phyloP scores from a whole-genome alignment of 2,797 vertebrate genomes.

The Syngnathus acus region DNA sequence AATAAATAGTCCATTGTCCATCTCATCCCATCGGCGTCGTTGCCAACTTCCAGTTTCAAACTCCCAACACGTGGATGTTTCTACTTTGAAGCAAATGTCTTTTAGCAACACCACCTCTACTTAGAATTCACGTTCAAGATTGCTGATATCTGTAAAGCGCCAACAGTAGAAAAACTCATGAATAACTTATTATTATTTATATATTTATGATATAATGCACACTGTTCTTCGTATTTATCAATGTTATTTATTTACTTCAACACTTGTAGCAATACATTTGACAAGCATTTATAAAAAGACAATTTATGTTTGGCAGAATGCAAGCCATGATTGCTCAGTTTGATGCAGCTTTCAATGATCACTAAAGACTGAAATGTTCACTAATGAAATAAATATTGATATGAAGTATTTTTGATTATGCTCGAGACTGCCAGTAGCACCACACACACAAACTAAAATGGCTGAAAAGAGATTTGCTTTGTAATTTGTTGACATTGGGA shows the following conservation, averaged over 20 bases:
- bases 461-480: too few species aligned
- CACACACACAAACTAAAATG: background rate
- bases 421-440: background rate
- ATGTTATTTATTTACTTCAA: constrained; percentile 24
- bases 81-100: background rate
- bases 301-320: background rate
- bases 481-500: background rate
- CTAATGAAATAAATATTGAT: too few species aligned
- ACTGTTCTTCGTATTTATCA: constrained; percentile 21
- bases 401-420: background rate
- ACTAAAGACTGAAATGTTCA: background rate
- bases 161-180: constrained; percentile 1
- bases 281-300: constrained; percentile 8
- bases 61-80: background rate
- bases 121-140: background rate
- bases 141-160: background rate
- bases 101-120: background rate
- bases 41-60: background rate
- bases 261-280: background rate
- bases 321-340: background rate
- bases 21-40: background rate
- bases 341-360: background rate
- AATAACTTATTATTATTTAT: background rate
- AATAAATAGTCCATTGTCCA: constrained; percentile 70
- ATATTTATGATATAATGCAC: background rate